Conservation (phyloP, 1,140 invertebrate species). For the Drosophila sulfurigaster region DNA sequence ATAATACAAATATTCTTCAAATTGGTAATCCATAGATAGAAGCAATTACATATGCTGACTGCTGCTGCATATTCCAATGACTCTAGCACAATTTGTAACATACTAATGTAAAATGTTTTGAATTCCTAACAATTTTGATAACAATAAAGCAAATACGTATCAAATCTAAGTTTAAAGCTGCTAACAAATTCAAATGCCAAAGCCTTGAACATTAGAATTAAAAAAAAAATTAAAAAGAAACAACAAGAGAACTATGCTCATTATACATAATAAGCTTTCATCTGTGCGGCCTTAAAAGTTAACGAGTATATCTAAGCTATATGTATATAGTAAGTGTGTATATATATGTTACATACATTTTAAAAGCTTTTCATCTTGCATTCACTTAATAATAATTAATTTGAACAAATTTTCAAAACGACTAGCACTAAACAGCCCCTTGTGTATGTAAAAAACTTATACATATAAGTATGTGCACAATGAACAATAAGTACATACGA, state of each 20-base stretch:
- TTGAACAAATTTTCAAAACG: constrained; percentile 61
- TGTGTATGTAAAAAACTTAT: constrained; percentile 42
- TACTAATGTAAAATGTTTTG: constrained; percentile 22
- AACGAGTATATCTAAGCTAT: constrained; percentile 29
- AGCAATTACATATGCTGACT: constrained; percentile 19
- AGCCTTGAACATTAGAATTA: constrained; percentile 4
- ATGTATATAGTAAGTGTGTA: constrained; percentile 1
- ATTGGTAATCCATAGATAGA: constrained; percentile 35
- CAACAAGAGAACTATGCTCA: constrained; percentile 21
- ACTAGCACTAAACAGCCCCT: constrained; percentile 75
- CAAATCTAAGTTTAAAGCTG: constrained; percentile 56
- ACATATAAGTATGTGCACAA: constrained; percentile 47
- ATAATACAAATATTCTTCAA: constrained; percentile 37
- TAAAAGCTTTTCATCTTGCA: constrained; percentile 70
- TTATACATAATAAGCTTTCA: constrained; percentile 5
- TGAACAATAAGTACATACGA: constrained; percentile 61
- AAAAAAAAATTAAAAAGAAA: not conserved
- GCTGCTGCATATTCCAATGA: constrained; percentile 25
- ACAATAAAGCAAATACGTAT: constrained; percentile 66
- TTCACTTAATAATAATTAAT: constrained; percentile 46
- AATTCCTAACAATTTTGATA: constrained; percentile 66
- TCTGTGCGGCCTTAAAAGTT: constrained; percentile 5
- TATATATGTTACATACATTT: constrained; percentile 39
- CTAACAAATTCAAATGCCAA: constrained; percentile 29
- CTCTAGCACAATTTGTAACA: constrained; percentile 21